phyloP scores from a whole-genome alignment of 2,113 vertebrate genomes.

The Myotis brandtii region DNA sequence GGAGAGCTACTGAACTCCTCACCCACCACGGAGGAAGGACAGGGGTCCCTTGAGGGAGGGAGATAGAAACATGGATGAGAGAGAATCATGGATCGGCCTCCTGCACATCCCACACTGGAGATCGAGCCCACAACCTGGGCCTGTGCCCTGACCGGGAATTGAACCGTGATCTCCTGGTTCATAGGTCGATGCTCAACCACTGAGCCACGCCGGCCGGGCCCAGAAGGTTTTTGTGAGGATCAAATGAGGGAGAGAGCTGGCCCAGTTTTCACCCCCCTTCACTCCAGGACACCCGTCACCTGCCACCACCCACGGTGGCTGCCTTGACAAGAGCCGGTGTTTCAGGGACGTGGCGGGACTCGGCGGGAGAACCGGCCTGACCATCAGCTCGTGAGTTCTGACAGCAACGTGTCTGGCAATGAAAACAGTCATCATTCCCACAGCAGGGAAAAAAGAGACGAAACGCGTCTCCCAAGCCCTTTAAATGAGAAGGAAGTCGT shows the following conservation, averaged over 20 bases:
- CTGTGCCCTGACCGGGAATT: too few species aligned
- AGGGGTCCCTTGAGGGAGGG: not conserved
- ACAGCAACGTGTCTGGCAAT: constrained; percentile 61
- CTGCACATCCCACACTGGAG: too few species aligned
- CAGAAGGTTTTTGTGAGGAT: not conserved
- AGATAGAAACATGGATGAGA: not conserved
- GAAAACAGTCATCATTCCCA: constrained; percentile 74
- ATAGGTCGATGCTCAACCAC: too few species aligned
- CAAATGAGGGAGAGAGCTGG: not conserved
- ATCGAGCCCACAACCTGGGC: too few species aligned
- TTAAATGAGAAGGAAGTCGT: constrained; percentile 77
- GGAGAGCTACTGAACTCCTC: not conserved
- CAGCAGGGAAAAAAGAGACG: not conserved
- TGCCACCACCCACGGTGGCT: not conserved
- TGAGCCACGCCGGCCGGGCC: too few species aligned
- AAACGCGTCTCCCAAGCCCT: constrained; percentile 37
- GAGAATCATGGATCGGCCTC: not conserved
- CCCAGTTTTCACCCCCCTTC: not conserved
- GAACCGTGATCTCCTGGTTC: too few species aligned
- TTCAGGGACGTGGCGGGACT: constrained; percentile 48
- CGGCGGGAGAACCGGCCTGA: constrained; percentile 27
- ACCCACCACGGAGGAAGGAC: not conserved
- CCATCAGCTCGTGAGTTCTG: constrained; percentile 53
- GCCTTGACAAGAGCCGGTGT: constrained; percentile 30
- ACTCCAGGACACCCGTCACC: not conserved